Evolutionary conservation across 2,888 invertebrate species (phyloP), one percentile per base, ranked within the genome.

Genomic region (Heliconius ethilla): DNA sequence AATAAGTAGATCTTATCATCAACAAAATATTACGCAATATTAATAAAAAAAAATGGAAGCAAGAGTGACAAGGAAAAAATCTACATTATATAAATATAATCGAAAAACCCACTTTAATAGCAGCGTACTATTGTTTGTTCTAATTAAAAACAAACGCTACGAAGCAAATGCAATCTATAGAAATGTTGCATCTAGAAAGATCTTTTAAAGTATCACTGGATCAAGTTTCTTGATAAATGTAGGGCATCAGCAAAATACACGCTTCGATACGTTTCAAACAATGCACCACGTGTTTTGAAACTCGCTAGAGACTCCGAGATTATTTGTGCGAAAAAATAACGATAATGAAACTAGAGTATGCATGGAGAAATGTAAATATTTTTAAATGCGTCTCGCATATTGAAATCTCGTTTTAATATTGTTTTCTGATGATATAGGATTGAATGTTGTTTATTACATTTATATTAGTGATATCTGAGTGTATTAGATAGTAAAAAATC

Each of bases 141-240:
- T 72, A 72, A 72, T 72, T 72, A 72, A 72, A 72, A 72, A 37
- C 72, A 72, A 72, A 72, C 72, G 33, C 72, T 59, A 72, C 72
- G 72, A n/a, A 72, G 72, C 33, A 59, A 72, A 72, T 72, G 59
- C 72, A 72, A 72, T 72, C 72, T 72, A 33, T 72, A 72, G 55
- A 72, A 72, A 59, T 72, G 72, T 72, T 15, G n/a, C 59, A 37
- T 63, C 45, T 18, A 63, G 74, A 63, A 74, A 45, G 65, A 65
- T 40, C 15, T 63, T 62, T 63, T 62, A 74, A 45, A 74, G 63
- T 63, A 74, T 74, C 66, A 11, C 45, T 59, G 69, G 70, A 70
- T 76, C 76, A 45, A 70, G 59, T 63, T 76, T 63, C 76, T 76
- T 45, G 25, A 18, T 76, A 62, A 51, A 70, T 70, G 45, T 76